Conservation (phyloP, 2,797 vertebrate genomes). For the Acipenser oxyrinchus region DNA sequence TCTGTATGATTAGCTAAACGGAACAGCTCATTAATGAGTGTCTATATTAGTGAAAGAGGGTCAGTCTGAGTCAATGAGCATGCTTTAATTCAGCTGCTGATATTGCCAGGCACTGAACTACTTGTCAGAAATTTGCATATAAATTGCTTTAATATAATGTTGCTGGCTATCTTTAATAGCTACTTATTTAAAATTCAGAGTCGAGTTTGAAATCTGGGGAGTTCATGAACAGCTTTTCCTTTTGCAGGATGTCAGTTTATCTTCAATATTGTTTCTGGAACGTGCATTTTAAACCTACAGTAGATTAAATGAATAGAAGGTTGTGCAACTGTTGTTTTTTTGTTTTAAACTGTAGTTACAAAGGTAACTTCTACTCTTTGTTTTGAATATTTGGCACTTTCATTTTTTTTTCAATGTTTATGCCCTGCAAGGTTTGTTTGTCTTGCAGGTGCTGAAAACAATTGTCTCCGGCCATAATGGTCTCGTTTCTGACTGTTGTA, state of each 20-base stretch:
- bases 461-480: no score
- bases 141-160: conserved; percentile 56
- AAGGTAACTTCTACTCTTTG: no score
- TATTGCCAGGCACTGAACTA: conserved; percentile 23
- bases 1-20: conserved; percentile 31
- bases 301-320: no score
- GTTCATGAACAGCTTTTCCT: conserved; percentile 31
- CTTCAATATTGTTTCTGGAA: neutral
- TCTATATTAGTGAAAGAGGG: conserved; percentile 43
- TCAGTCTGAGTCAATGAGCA: conserved; percentile 46
- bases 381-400: no score
- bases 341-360: no score
- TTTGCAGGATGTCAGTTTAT: conserved; percentile 24
- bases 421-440: no score
- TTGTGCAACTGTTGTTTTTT: no score
- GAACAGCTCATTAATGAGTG: conserved; percentile 48
- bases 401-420: no score
- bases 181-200: conserved; percentile 54
- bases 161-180: conserved; percentile 41
- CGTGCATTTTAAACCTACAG: no score
- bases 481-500: no score
- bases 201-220: conserved; percentile 33
- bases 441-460: no score
- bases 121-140: conserved; percentile 54
- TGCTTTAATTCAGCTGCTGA: conserved; percentile 44